Evolutionary conservation across 2,797 vertebrate species (phyloP), one percentile per base, ranked within the genome.

Genomic region (Neostethus bicornis): DNA sequence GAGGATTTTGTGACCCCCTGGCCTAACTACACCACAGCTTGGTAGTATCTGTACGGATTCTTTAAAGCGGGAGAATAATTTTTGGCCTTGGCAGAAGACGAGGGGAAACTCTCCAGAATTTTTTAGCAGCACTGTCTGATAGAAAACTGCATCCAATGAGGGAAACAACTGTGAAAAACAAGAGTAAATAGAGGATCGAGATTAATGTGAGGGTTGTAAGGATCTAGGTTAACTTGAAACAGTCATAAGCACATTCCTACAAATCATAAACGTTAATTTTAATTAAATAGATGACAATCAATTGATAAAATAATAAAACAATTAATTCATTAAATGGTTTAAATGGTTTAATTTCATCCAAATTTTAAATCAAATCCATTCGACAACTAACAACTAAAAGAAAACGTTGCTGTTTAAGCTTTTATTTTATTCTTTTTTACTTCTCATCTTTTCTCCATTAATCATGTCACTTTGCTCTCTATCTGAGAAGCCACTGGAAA

Each of bases 1-100:
- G 58, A 98, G 83, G 83, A 99, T 92, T 87, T 96, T 94, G 62
- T 96, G 93, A 35, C 79, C 58, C 24, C 89, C 85, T 1, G 95
- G 91, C 45, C 42, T 68, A 47, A 99, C 49, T 0, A 91, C 75
- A 69, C 95, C 95, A 0, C 90, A 92, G 39, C 55, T 44, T 12
- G 96, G 96, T 56, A 89, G 85, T 25, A 95, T 53, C 34, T 62
- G 75, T 58, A 95, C 53, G 0, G 87, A 83, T 0, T 74, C 61
- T 39, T 61, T 50, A 44, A 49, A 5, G n/a, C 44, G 5, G 0
- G 57, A 16, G 13, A 53, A 52, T 50, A 85, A 80, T 69, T 81
- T 87, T 31, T 85, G 84, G 11, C 85, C 78, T 76, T 94, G 39
- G 31, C 24, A 86, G 87, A 95, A 98, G 73, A 90, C 92, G 44